Conservation (phyloP, 1,140 invertebrate genomes). For the Brachionus angularis region DNA sequence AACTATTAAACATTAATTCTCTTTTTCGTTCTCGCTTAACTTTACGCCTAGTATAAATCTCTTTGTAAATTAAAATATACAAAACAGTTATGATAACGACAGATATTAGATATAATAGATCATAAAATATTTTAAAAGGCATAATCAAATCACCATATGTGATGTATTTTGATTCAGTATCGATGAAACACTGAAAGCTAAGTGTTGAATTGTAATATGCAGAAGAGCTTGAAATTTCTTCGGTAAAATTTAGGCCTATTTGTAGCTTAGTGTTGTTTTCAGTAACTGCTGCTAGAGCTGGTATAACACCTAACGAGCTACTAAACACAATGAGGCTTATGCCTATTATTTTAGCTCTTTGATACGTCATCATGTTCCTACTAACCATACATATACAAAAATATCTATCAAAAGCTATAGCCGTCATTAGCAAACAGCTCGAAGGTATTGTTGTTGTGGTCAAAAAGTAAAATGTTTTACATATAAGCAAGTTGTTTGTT, state of each 20-base stretch:
- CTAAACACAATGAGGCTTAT: conserved; percentile 49
- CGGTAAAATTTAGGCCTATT: too few species aligned
- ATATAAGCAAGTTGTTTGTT: conserved; percentile 45
- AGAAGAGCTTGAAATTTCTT: too few species aligned
- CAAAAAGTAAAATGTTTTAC: conserved; percentile 54
- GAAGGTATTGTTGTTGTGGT: conserved; percentile 54
- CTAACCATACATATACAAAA: conserved; percentile 57
- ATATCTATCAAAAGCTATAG: conserved; percentile 55
- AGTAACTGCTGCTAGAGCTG: conserved; percentile 45
- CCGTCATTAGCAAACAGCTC: conserved; percentile 55
- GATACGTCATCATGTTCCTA: conserved; percentile 50
- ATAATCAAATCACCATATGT: conserved; percentile 4
- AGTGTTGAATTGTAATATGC: too few species aligned
- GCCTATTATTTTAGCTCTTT: conserved; percentile 50
- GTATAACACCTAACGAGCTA: conserved; percentile 49
- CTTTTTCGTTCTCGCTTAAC: neutral
- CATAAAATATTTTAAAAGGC: conserved; percentile 36
- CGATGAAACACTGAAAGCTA: neutral
- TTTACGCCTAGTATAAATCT: conserved; percentile 30
- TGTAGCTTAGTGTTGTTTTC: neutral
- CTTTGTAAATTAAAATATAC: conserved; percentile 27
- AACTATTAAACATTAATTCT: conserved; percentile 3
- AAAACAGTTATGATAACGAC: conserved; percentile 24
- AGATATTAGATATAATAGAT: neutral
- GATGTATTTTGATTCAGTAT: conserved; percentile 5